These are phyloP conservation scores for Isichthys henryi DNA, from an alignment of 2,113 vertebrate genomes.

Conservation along the genomic window DNA sequence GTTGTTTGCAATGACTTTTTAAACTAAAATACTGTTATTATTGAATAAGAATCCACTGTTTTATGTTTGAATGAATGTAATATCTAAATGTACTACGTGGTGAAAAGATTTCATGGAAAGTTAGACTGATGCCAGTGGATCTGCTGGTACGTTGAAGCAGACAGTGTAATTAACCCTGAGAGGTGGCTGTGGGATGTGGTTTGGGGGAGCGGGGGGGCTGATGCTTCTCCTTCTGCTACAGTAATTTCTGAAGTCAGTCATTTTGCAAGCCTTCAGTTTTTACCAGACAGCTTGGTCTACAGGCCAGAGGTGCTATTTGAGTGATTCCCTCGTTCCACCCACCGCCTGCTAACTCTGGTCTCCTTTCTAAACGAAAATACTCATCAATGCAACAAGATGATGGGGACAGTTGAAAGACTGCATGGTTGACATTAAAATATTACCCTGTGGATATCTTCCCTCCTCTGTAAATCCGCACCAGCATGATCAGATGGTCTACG, in stretches of 20 bases:
- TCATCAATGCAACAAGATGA: not conserved
- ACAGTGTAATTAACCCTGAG: not conserved
- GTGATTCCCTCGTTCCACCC: too few relatives aligned
- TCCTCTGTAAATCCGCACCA: slow-evolving; percentile 68
- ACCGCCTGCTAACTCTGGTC: not conserved
- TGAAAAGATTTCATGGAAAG: not conserved
- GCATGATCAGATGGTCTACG: slow-evolving; percentile 65
- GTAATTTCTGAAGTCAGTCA: not conserved
- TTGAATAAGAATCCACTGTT: not conserved
- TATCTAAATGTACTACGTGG: not conserved
- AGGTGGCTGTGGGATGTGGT: too few relatives aligned
- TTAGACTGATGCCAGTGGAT: not conserved
- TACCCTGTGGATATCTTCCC: slow-evolving; percentile 62
- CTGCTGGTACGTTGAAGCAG: not conserved
- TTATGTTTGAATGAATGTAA: not conserved
- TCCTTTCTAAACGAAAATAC: not conserved
- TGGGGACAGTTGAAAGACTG: not conserved
- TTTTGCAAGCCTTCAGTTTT: not conserved
- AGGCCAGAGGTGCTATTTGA: not conserved
- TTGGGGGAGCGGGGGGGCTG: not conserved
- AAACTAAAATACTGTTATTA: not conserved
- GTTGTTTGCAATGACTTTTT: not conserved
- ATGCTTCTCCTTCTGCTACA: not conserved
- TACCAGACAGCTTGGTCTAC: not conserved
- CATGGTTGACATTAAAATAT: not conserved